Conservation (phyloP, 2,797 vertebrate genomes). For the Nasua narica region DNA sequence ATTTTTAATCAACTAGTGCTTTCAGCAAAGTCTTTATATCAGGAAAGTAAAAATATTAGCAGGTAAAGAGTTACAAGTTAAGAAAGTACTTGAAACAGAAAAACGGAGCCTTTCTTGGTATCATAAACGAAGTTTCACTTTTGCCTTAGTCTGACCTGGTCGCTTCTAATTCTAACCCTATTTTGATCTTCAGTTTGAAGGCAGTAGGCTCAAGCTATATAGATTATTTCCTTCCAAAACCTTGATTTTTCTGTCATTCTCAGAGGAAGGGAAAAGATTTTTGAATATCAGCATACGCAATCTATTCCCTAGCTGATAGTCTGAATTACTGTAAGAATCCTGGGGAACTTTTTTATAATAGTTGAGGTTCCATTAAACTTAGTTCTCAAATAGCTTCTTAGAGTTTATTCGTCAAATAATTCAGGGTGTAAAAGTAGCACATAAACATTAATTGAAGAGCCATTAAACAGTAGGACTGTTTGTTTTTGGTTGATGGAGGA, state of each 20-base stretch:
- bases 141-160: slow-evolving; percentile 1
- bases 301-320: background rate
- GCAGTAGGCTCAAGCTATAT: background rate
- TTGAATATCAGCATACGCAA: background rate
- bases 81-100: slow-evolving; percentile 30
- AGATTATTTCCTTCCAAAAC: background rate
- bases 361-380: slow-evolving; percentile 63
- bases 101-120: background rate
- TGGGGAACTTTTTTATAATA: slow-evolving; percentile 53
- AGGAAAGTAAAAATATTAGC: slow-evolving; percentile 50
- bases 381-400: slow-evolving; percentile 72
- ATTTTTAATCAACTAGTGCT: background rate
- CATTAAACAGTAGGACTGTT: slow-evolving; percentile 77
- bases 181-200: slow-evolving; percentile 41
- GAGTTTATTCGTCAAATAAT: slow-evolving; percentile 74
- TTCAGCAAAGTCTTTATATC: slow-evolving; percentile 55
- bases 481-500: slow-evolving; percentile 79
- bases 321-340: background rate
- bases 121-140: slow-evolving; percentile 38
- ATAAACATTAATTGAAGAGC: slow-evolving; percentile 81
- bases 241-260: slow-evolving; percentile 42
- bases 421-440: slow-evolving; percentile 75
- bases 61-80: slow-evolving; percentile 26
- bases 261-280: background rate
- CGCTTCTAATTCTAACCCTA: slow-evolving; percentile 41